Evolutionary conservation across 1,140 invertebrate species (phyloP), one percentile per base, ranked within the genome.

Genomic region (Lasioglossum albipes): DNA sequence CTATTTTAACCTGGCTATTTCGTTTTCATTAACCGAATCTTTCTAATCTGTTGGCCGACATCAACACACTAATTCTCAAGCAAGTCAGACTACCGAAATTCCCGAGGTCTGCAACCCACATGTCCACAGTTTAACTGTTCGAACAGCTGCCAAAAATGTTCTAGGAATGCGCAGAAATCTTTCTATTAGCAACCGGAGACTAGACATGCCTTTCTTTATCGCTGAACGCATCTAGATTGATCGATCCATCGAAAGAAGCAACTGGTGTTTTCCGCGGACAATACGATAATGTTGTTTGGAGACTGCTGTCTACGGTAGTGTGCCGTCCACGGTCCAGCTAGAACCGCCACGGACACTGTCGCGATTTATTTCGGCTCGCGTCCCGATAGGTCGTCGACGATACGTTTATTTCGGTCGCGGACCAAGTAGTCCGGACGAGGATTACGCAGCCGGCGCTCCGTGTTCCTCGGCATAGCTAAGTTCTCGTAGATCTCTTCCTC

Each of bases 341-440:
- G 45, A 75, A 45, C n/a, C n/a, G 70, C 74, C 70, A 36, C 62
- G 68, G 54, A 79, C 54, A 54, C 36, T 81, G 66, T 75, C 52
- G 62, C 81, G 79, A 83, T 87, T 87, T 88, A 88, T 88, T 88
- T 87, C 81, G 7, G 81, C 75, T 69, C 73, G 75, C 69, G 74
- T 84, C 75, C 65, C 80, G 77, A 87, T 87, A 85, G 78, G 71
- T 74, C 81, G 81, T 80, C 85, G 86, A 84, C 84, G 78, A 83
- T 75, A 75, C 79, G 82, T 87, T 88, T 88, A 86, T 86, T 87
- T 87, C 75, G 31, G 79, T 84, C 52, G 67, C 67, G 41, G 45
- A 78, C 68, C 10, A 82, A 79, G 61, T 67, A 75, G 68, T 70
- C 20, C 77, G 77, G 36, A 71, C 59, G 42, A 77, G 45, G 75